These are phyloP conservation scores for Falco novaeseelandiae DNA, from an alignment of 2,797 vertebrate genomes.

Conservation along the genomic window DNA sequence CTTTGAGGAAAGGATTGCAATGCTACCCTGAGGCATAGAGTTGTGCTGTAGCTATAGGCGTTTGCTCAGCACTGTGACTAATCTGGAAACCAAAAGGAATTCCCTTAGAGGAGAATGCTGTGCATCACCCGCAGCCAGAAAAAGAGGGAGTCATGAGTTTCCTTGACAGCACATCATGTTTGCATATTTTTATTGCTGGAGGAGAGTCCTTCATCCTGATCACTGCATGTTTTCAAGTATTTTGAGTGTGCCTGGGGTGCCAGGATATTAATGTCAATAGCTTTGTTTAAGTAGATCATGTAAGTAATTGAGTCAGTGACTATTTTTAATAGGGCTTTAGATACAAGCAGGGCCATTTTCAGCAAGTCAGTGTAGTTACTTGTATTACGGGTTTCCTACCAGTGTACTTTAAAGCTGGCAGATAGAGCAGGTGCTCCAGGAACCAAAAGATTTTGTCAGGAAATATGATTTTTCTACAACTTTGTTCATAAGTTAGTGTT, in stretches of 20 bases:
- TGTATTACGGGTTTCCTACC: neutral
- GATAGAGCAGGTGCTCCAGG: neutral
- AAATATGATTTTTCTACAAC: accelerated
- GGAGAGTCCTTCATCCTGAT: neutral
- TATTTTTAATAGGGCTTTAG: neutral
- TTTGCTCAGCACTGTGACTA: constrained; percentile 21
- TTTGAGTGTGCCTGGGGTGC: neutral
- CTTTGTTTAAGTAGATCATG: neutral
- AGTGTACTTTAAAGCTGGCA: neutral
- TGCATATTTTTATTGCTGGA: constrained; percentile 22
- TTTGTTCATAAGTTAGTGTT: neutral
- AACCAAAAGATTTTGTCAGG: neutral
- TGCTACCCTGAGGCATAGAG: neutral
- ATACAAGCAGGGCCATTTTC: neutral
- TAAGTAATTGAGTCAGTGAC: neutral
- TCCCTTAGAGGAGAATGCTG: neutral
- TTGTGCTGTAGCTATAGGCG: neutral
- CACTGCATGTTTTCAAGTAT: neutral
- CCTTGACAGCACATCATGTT: constrained; percentile 29
- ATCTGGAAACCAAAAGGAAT: constrained; percentile 47
- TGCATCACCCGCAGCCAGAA: neutral
- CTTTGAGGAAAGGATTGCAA: neutral
- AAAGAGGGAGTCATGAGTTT: neutral
- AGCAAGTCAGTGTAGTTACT: neutral
- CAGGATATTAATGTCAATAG: constrained; percentile 9